Percentiles rank a stretch among this genome's conserved stretches.
These are phyloP conservation scores for Salmo trutta DNA, from an alignment of 2,797 vertebrate genomes.

Conservation along the genomic window DNA sequence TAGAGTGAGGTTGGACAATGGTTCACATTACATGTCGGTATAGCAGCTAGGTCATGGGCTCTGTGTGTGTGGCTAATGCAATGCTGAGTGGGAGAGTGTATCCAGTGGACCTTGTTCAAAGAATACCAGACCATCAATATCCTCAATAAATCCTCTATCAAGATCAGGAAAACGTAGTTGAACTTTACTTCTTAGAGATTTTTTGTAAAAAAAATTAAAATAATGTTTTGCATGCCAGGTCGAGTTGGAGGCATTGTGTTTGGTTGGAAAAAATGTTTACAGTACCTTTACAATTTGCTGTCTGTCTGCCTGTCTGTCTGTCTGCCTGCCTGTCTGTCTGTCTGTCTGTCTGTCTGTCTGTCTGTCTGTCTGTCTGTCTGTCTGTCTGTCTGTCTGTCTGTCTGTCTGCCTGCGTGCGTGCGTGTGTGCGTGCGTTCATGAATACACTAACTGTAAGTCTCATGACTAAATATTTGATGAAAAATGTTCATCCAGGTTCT, in stretches of 20 bases:
- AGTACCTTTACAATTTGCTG: not conserved
- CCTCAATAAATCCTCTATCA: conserved; percentile 29
- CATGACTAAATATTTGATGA: too few species aligned
- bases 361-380: conserved; percentile 11
- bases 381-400: not conserved
- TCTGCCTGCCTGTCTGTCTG: not conserved
- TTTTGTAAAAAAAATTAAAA: too few species aligned
- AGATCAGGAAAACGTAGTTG: conserved; percentile 23
- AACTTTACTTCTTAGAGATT: conserved; percentile 64
- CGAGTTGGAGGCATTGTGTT: conserved; percentile 22
- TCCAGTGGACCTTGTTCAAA: conserved; percentile 40
- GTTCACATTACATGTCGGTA: conserved; percentile 31
- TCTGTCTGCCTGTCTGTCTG: not conserved
- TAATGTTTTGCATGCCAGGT: conserved; percentile 34
- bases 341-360: not conserved
- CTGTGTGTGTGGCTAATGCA: conserved; percentile 44
- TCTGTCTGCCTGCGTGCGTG: not conserved
- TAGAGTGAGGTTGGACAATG: conserved; percentile 40
- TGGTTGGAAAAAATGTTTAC: conserved; percentile 17
- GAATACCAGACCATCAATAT: conserved; percentile 2
- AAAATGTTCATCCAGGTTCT: too few species aligned
- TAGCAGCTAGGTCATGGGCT: conserved; percentile 20
- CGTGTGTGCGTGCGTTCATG: too few species aligned
- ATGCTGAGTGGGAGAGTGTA: conserved; percentile 54
- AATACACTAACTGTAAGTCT: not conserved